Percentiles rank a stretch among this genome's conserved stretches.
Evolutionary conservation across 2,888 invertebrate species (phyloP).

Genomic region (Macroteleia sp.): DNA sequence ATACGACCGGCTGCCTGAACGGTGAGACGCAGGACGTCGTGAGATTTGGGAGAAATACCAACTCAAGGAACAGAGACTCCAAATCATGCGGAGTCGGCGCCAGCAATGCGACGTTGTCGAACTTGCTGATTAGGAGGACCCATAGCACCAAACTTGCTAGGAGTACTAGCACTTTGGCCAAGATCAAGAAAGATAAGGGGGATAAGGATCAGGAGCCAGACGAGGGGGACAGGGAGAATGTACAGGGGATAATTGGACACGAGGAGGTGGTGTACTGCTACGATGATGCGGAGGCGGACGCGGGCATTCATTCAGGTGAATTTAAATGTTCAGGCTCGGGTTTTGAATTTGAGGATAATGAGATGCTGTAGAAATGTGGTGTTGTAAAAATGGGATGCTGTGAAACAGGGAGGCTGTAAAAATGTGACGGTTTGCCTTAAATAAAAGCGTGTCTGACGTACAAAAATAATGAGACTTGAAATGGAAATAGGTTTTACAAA

Average conservation of each 20-base stretch:
- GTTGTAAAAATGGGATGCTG: too few relatives aligned
- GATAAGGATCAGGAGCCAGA: slow-evolving; percentile 64
- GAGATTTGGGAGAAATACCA: slow-evolving; percentile 71
- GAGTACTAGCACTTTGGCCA: slow-evolving; percentile 85
- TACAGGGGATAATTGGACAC: slow-evolving; percentile 73
- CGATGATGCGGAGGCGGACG: slow-evolving; percentile 87
- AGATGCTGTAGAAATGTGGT: too few relatives aligned
- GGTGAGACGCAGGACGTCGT: slow-evolving; percentile 58
- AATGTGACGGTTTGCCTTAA: too few relatives aligned
- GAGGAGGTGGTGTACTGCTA: slow-evolving; percentile 77
- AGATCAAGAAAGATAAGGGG: slow-evolving; percentile 71
- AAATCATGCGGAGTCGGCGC: slow-evolving; percentile 25
- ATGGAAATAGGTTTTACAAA: too few relatives aligned
- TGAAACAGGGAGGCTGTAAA: too few relatives aligned
- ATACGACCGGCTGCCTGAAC: slow-evolving; percentile 66
- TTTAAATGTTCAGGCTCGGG: too few relatives aligned
- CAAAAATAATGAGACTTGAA: too few relatives aligned
- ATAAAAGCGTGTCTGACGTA: too few relatives aligned
- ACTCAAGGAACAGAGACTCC: slow-evolving; percentile 17
- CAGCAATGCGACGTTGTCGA: slow-evolving; percentile 39
- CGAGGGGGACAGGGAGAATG: slow-evolving; percentile 83
- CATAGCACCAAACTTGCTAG: slow-evolving; percentile 90
- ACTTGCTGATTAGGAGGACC: slow-evolving; percentile 86
- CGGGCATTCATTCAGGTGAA: slow-evolving; percentile 89
- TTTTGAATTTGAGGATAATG: too few relatives aligned